phyloP scores from a whole-genome alignment of 1,140 invertebrate species.

The Archegozetes longisetosus region DNA sequence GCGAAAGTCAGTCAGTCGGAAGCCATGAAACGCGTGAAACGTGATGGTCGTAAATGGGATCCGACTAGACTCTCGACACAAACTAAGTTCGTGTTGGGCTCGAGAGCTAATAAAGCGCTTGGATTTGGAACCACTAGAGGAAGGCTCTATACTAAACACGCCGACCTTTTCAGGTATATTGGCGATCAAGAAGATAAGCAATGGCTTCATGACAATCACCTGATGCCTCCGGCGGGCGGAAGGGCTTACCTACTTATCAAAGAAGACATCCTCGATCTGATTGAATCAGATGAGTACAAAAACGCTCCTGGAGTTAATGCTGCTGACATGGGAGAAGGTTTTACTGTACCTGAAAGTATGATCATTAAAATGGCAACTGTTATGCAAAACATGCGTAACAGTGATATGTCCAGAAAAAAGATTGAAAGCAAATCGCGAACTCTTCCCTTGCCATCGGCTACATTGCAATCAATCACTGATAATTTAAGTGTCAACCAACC shows the following conservation, averaged over 20 bases:
- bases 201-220: conserved; percentile 55
- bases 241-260: conserved; percentile 63
- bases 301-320: conserved; percentile 44
- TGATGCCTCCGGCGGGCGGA: conserved; percentile 55
- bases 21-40: conserved; percentile 24
- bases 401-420: not conserved
- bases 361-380: conserved; percentile 43
- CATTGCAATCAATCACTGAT: not conserved
- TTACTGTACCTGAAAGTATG: conserved; percentile 52
- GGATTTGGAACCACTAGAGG: conserved; percentile 57
- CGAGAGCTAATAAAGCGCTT: conserved; percentile 45
- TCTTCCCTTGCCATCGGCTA: not conserved
- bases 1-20: not conserved
- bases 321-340: conserved; percentile 45
- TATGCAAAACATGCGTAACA: conserved; percentile 23
- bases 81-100: conserved; percentile 60
- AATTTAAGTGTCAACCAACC: not conserved
- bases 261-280: conserved; percentile 57
- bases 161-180: conserved; percentile 53
- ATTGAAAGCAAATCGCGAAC: not conserved
- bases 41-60: conserved; percentile 50
- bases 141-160: conserved; percentile 55
- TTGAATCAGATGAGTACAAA: conserved; percentile 49
- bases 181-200: conserved; percentile 65
- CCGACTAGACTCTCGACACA: conserved; percentile 46